Evolutionary conservation across 2,797 vertebrate genomes (phyloP).

Genomic region (Uromys caudimaculatus): DNA sequence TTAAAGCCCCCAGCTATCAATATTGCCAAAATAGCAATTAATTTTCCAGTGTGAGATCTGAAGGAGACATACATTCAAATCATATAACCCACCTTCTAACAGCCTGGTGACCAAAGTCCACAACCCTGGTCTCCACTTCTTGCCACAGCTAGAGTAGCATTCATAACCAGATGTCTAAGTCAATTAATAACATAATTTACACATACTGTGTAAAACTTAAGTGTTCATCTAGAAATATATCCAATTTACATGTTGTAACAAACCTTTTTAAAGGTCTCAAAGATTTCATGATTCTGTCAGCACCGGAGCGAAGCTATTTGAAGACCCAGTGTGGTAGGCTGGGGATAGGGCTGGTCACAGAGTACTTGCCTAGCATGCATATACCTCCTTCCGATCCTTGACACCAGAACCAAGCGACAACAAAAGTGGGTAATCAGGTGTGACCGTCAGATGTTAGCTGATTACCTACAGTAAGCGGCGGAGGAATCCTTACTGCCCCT

Average conservation of each 20-base stretch:
- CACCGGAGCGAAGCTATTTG: background rate
- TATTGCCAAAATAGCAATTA: background rate
- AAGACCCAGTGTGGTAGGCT: background rate
- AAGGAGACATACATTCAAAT: background rate
- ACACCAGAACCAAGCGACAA: background rate
- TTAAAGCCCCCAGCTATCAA: background rate
- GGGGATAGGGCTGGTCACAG: too few relatives aligned
- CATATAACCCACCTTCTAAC: background rate
- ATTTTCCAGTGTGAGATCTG: background rate
- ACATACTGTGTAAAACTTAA: background rate
- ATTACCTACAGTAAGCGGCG: background rate
- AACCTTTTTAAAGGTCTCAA: slow-evolving; percentile 48
- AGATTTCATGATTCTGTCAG: slow-evolving; percentile 20
- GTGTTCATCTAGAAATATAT: slow-evolving; percentile 19
- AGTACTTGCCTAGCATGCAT: background rate
- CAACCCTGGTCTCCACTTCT: background rate
- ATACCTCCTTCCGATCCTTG: background rate
- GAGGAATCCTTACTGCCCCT: background rate
- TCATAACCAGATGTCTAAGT: background rate
- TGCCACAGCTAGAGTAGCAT: background rate
- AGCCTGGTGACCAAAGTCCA: background rate
- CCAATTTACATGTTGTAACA: slow-evolving; percentile 54
- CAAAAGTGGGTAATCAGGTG: slow-evolving; percentile 22
- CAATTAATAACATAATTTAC: background rate
- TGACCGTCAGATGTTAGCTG: slow-evolving; percentile 12